Evolutionary conservation across 1,140 invertebrate genomes (phyloP), one percentile per base, ranked within the genome.

Genomic region (Galleria mellonella): DNA sequence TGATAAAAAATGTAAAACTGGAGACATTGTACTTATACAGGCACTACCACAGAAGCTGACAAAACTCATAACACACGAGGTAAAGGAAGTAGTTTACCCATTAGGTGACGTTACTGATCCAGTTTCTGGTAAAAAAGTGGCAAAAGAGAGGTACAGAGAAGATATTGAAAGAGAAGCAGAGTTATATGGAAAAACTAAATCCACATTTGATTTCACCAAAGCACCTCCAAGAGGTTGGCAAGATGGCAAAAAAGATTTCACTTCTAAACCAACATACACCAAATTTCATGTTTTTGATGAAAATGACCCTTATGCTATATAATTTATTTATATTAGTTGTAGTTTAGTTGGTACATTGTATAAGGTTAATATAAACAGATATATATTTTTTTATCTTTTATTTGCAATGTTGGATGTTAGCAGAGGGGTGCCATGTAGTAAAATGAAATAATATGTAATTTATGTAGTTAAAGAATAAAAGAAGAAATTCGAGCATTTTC

Each of bases 101-200:
- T 84, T 92, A 53, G 95, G 95, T 52, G 94, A 97, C 86, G 85
- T 95, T 10, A 93, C 89, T 32, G 94, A 95, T 85, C 95, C 95
- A 27, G 79, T 96, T 13, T 94, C 93, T 53, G 92, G 92, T 15
- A 95, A 95, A 70, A 93, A 94, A 79, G 89, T 92, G 43, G 89
- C 92, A 1, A 90, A 86, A 32, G 88, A 87, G 41, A 86, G 87
- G 62, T 96, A 94, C 58, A 90, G 95, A 64, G 93, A 95, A 29
- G 88, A 94, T 46, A 89, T 95, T 35, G 91, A 93, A 32, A 88
- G 87, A 69, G 76, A 89, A 33, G 89, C 88, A 59, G 81, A 92
- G 73, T 47, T 94, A 0, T 96, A 90, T 87, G 94, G 94, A 35
- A 90, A 91, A 76, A 85, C 88, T 2, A 63, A 90, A 9, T 87